These are phyloP conservation scores for Kradibia gibbosae DNA, from an alignment of 1,140 invertebrate species.

Conservation along the genomic window DNA sequence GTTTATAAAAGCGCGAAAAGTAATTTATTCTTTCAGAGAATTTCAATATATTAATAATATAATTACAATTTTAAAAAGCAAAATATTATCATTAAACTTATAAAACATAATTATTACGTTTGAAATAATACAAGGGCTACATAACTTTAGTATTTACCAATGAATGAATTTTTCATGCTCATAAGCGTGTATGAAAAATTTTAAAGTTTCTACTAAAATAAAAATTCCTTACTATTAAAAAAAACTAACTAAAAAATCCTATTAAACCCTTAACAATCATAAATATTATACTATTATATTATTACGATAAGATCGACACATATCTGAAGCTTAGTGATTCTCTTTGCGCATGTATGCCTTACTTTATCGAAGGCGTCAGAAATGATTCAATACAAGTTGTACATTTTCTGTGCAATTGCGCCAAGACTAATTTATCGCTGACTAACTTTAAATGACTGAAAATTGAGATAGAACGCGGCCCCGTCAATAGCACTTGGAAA, in stretches of 20 bases:
- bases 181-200: not conserved
- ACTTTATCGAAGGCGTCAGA: constrained; percentile 11
- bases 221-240: not conserved
- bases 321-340: not conserved
- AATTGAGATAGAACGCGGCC: not conserved
- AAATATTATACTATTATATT: constrained; percentile 3
- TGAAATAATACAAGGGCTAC: not conserved
- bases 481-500: not conserved
- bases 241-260: not conserved
- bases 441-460: not conserved
- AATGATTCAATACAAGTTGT: constrained; percentile 22
- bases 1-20: not conserved
- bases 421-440: not conserved
- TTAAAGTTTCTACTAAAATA: not conserved
- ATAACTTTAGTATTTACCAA: not conserved
- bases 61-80: not conserved
- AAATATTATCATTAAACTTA: not conserved
- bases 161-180: not conserved
- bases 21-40: not conserved
- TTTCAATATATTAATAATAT: not conserved
- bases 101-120: not conserved
- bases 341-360: not conserved
- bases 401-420: not conserved
- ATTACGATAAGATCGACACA: not conserved
- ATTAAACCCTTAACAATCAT: constrained; percentile 5